A percentile compares a stretch with the other conserved stretches of the same genome.
Conservation (phyloP, 2,888 invertebrate genomes). For the Agrochola litura region DNA sequence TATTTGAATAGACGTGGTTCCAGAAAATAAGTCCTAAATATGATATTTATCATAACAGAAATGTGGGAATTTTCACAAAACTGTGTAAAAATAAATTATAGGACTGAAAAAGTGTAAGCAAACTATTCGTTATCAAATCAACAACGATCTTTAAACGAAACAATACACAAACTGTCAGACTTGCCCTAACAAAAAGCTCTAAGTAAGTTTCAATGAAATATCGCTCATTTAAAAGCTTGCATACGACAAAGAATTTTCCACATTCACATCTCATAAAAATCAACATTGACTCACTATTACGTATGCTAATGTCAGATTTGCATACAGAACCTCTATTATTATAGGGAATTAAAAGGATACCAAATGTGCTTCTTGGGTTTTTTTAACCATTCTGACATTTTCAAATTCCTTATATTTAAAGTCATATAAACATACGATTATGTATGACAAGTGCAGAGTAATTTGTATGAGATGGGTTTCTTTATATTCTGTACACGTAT, state of each 20-base stretch:
- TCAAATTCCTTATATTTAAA: conserved; percentile 24
- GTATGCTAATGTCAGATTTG: conserved; percentile 56
- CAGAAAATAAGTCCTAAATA: background rate
- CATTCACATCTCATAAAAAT: conserved; percentile 31
- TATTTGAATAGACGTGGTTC: background rate
- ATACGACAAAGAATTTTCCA: conserved; percentile 7
- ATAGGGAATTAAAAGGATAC: conserved; percentile 48
- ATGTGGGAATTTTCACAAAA: background rate
- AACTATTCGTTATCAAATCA: background rate
- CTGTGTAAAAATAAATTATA: background rate
- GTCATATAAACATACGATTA: conserved; percentile 32
- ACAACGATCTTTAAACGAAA: background rate
- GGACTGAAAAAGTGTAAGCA: background rate
- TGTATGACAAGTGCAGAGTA: conserved; percentile 19
- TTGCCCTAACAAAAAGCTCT: background rate
- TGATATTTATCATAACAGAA: background rate
- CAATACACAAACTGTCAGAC: background rate
- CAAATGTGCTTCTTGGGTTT: conserved; percentile 20
- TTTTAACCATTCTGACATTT: conserved; percentile 21
- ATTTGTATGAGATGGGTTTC: conserved; percentile 15
- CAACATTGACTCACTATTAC: conserved; percentile 43
- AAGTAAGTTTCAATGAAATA: background rate
- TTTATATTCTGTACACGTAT: conserved; percentile 57
- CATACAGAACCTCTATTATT: conserved; percentile 34
- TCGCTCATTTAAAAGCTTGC: conserved; percentile 16